Base-by-base conservation (phyloP, 2,797 vertebrate species). In the Dendrocincla tyrannina region DNA sequence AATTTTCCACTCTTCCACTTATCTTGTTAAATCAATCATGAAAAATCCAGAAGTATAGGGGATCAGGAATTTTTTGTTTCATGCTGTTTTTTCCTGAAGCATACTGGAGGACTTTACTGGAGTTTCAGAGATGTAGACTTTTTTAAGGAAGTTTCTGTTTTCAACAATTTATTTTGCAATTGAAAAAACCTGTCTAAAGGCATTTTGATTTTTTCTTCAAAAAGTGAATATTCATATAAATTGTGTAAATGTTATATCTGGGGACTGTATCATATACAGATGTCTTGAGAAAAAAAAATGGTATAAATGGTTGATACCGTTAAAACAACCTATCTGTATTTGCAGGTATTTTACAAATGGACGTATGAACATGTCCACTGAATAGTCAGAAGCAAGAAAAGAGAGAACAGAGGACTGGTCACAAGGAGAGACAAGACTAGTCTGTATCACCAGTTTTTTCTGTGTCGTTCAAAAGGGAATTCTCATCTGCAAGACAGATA, bases 1-100 rank as follows among this genome's bases (percentile, higher is more conserved):
- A 93, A 49, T 92, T 97, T 94, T 93, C 81, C 12, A 47, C 63
- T 95, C 84, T 94, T 82, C 23, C 78, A 93, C 70, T 88, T 88
- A 90, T 24, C 66, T 94, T 88, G 80, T 90, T 95, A 93, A 87
- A 91, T 93, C 93, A 87, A 14, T 96, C 56, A 42, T 56, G 52
- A 92, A 87, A 39, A 60, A 87, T 93, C 55, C 80, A 91, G 67
- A 82, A 93, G 67, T 73, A 47, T 13, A 67, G 88, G 23, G 50
- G 49, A 87, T 88, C 70, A 24, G 16, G 33, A 95, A 50, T 74
- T 94, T 82, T 60, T 69, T 13, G 41, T 56, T 91, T 89, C 11
- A 3, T 92, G 77, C 37, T 87, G 13, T 1, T 93, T 91, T 80
- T 85, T 86, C 33, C 50, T 79, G 16, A 91, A 86, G 50, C 9